Conservation (phyloP, 2,797 vertebrate species). For the Podarcis siculus region DNA sequence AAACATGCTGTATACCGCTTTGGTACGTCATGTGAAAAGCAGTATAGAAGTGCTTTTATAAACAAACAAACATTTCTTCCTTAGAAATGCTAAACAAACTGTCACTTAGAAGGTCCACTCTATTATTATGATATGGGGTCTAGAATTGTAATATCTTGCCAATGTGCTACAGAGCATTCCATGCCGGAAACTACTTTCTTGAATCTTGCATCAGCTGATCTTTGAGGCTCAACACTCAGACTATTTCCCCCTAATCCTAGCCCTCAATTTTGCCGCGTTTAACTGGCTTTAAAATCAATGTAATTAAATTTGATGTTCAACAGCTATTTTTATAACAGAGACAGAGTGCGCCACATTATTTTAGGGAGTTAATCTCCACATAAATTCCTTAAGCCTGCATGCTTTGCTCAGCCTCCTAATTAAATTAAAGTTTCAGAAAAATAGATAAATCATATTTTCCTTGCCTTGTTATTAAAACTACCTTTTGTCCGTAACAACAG, state of each 20-base stretch:
- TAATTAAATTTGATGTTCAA: constrained; percentile 67
- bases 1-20: too few species aligned
- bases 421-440: constrained; percentile 38
- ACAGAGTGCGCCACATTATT: constrained; percentile 37
- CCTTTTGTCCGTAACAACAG: neutral
- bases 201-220: constrained; percentile 35
- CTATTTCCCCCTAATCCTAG: constrained; percentile 38
- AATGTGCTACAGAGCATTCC: neutral
- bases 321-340: constrained; percentile 66
- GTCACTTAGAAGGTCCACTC: neutral
- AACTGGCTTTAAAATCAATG: constrained; percentile 65
- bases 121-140: neutral
- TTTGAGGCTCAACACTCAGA: constrained; percentile 51
- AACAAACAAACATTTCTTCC: neutral
- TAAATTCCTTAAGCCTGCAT: constrained; percentile 53
- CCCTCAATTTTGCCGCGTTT: constrained; percentile 40
- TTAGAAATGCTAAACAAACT: neutral
- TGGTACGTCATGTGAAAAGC: too few species aligned
- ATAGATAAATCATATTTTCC: constrained; percentile 24
- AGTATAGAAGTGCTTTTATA: too few species aligned
- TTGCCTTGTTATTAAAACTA: constrained; percentile 5
- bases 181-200: constrained; percentile 30
- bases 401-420: constrained; percentile 41
- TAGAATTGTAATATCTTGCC: neutral
- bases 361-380: constrained; percentile 46